Percentiles rank a stretch among this genome's conserved stretches.
These are phyloP conservation scores for Caenorhabditis uteleia DNA, from an alignment of 2,888 invertebrate genomes.

Conservation along the genomic window DNA sequence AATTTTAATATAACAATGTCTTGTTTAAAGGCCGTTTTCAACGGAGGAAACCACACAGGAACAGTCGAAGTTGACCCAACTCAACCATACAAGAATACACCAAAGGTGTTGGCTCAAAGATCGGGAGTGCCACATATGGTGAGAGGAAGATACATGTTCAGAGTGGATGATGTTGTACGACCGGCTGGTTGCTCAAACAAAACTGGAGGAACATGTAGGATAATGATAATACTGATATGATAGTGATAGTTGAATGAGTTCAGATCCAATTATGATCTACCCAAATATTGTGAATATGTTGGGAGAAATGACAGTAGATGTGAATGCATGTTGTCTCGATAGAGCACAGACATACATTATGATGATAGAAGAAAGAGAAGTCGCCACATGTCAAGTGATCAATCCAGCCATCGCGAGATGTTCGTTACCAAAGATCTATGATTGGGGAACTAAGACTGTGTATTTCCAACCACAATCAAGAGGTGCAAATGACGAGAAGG, in stretches of 20 bases:
- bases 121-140: slow-evolving; percentile 69
- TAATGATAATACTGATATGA: not conserved
- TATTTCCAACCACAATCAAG: slow-evolving; percentile 67
- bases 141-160: slow-evolving; percentile 86
- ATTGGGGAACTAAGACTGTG: slow-evolving; percentile 69
- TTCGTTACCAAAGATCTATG: slow-evolving; percentile 64
- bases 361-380: slow-evolving; percentile 68
- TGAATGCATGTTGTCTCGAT: slow-evolving; percentile 92
- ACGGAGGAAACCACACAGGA: slow-evolving; percentile 70
- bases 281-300: slow-evolving; percentile 97
- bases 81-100: slow-evolving; percentile 66
- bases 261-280: slow-evolving; percentile 69
- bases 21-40: slow-evolving; percentile 62
- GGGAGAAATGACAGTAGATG: slow-evolving; percentile 92
- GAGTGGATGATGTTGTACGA: slow-evolving; percentile 91
- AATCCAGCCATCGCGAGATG: slow-evolving; percentile 68
- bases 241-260: slow-evolving; percentile 1
- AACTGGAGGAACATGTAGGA: slow-evolving; percentile 68
- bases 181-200: slow-evolving; percentile 81
- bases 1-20: not conserved
- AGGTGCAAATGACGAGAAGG: slow-evolving; percentile 67
- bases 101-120: slow-evolving; percentile 64
- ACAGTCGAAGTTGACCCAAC: slow-evolving; percentile 67
- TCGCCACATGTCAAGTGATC: slow-evolving; percentile 63
- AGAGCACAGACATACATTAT: slow-evolving; percentile 68